Conservation (phyloP, 1,140 invertebrate species). For the Tetragonula clypearis region DNA sequence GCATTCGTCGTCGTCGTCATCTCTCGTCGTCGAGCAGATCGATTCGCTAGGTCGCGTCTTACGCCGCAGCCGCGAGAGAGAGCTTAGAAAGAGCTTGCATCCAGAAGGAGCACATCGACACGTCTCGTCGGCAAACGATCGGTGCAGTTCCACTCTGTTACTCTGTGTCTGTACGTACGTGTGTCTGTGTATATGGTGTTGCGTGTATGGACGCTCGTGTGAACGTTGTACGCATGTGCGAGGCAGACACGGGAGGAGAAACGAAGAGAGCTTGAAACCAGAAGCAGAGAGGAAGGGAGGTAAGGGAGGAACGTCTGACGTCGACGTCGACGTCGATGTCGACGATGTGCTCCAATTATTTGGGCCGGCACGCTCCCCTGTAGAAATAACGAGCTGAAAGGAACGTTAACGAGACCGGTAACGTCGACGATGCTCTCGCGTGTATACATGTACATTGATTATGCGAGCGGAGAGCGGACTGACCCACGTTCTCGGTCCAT, state of each 20-base stretch:
- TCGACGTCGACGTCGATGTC: conserved; percentile 30
- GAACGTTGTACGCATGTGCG: conserved; percentile 22
- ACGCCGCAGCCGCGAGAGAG: conserved; percentile 29
- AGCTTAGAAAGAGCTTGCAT: conserved; percentile 16
- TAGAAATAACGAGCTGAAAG: conserved; percentile 62
- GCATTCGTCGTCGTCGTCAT: neutral
- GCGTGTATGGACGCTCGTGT: neutral
- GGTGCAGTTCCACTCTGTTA: conserved; percentile 37
- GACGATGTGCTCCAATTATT: conserved; percentile 66
- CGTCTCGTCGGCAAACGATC: conserved; percentile 32
- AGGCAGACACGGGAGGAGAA: neutral
- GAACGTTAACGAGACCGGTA: conserved; percentile 63
- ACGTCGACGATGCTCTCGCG: conserved; percentile 36
- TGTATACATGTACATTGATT: conserved; percentile 1
- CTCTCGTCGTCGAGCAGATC: conserved; percentile 56
- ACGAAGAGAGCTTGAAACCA: neutral
- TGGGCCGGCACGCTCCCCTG: conserved; percentile 34
- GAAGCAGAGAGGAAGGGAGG: neutral
- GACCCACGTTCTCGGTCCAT: conserved; percentile 51
- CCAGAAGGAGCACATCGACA: conserved; percentile 13
- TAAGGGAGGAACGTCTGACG: conserved; percentile 19
- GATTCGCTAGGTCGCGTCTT: conserved; percentile 56
- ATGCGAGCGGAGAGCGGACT: conserved; percentile 37
- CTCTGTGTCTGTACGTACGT: neutral
- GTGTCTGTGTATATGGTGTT: conserved; percentile 4